Evolutionary conservation across 2,113 vertebrate species (phyloP), one percentile per base, ranked within the genome.

Genomic region (Calypte anna): DNA sequence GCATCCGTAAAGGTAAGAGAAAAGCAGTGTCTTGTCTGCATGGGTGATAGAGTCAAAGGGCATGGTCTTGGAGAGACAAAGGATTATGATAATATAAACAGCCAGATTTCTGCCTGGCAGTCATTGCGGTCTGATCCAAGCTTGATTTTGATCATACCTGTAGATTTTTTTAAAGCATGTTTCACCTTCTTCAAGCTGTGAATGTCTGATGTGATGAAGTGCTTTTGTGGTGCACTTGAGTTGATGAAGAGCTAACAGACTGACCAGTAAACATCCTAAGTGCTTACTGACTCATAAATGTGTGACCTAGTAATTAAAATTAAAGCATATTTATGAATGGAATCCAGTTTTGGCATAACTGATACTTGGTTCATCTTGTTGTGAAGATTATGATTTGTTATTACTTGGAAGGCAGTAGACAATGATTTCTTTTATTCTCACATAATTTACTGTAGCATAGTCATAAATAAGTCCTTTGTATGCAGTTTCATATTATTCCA

Each of bases 361-460:
- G 44, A 66, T 24, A 11, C 63, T n/a, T 38, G 38, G 33, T 38
- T 28, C 20, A 24, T 51, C 40, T 90, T 36, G 38, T 75, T 66
- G 18, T 73, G 54, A 82, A 27, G 69, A 57, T 92, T 74, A 36
- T 53, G 19, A 59, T 78, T 78, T 93, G 50, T 83, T 86, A 50
- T 55, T 75, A 40, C 31, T 50, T 82, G 61, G 23, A 44, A 67
- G 31, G 23, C 48, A 67, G 31, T 55, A 88, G 28, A 36, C 53
- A 70, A 84, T 70, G 17, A 46, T 85, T 77, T 69, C 58, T 91
- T 78, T 78, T 88, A 72, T 40, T 91, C 90, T 88, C 86, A 82
- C 13, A 12, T 66, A 55, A 53, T 38, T 82, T 63, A 74, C 27
- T 23, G 7, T 85, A 77, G 21, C 44, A 84, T 72, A 87, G 43